A percentile compares a stretch with the other conserved stretches of the same genome.
Evolutionary conservation across 2,113 vertebrate species (phyloP).

Genomic region (Pollachius pollachius): DNA sequence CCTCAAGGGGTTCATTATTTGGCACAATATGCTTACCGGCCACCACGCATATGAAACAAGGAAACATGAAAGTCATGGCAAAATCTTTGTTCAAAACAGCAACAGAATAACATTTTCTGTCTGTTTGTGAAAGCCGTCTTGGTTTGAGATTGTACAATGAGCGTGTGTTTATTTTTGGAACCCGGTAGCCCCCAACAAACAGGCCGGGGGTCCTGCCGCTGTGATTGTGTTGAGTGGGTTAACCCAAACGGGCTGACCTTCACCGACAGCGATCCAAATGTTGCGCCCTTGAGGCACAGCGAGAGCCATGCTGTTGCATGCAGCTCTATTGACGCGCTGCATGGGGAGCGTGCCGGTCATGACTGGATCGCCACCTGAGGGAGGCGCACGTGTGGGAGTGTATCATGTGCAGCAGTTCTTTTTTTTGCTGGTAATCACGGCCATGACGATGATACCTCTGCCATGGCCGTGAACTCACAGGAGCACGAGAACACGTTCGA

Average conservation of each 20-base stretch:
- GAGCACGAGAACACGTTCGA: background rate
- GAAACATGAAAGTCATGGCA: too few species aligned
- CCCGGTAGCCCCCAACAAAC: background rate
- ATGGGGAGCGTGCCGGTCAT: background rate
- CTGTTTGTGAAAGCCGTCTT: background rate
- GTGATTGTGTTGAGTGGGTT: constrained; percentile 7
- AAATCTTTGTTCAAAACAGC: too few species aligned
- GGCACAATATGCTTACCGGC: too few species aligned
- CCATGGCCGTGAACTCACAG: background rate
- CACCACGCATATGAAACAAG: too few species aligned
- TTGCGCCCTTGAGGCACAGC: background rate
- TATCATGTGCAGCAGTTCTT: constrained; percentile 7
- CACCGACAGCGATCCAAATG: background rate
- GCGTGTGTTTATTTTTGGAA: background rate
- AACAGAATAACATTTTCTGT: too few species aligned
- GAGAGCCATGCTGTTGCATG: constrained; percentile 1
- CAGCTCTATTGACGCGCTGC: background rate
- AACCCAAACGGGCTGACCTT: constrained; percentile 23
- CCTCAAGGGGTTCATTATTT: too few species aligned
- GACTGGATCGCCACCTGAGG: constrained; percentile 34
- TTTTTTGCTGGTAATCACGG: background rate
- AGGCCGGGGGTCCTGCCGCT: constrained; percentile 19
- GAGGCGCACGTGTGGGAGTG: constrained; percentile 33
- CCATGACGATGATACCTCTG: background rate
- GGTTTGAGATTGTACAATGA: too few species aligned